Evolutionary conservation across 2,888 invertebrate species (phyloP).

Genomic region (Patella pellucida): DNA sequence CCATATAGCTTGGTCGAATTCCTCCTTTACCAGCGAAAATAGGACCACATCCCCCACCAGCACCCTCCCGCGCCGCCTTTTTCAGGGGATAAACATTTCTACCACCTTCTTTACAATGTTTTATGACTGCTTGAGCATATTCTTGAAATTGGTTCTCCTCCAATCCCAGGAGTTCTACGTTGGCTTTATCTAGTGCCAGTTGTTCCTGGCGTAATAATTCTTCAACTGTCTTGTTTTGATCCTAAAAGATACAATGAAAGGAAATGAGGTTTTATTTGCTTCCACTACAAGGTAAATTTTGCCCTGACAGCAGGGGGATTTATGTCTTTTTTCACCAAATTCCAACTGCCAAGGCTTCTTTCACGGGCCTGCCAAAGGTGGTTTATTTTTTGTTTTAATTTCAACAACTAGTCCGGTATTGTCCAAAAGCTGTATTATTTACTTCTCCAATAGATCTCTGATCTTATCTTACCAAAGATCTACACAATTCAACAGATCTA

Average conservation of each 20-base stretch:
- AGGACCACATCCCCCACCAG: constrained; percentile 68
- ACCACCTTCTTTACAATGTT: constrained; percentile 68
- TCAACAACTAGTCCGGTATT: too few species aligned
- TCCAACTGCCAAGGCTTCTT: too few species aligned
- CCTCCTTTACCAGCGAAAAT: constrained; percentile 67
- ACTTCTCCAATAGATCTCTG: too few species aligned
- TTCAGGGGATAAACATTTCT: constrained; percentile 68
- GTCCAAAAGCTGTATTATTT: too few species aligned
- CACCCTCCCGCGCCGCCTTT: constrained; percentile 64
- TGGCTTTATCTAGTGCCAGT: constrained; percentile 60
- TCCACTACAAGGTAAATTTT: too few species aligned
- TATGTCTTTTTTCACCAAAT: too few species aligned
- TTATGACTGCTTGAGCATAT: constrained; percentile 67
- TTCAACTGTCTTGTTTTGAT: constrained; percentile 39
- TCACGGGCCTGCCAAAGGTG: too few species aligned
- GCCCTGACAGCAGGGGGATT: too few species aligned
- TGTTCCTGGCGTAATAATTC: constrained; percentile 43
- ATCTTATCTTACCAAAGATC: too few species aligned
- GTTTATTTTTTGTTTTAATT: too few species aligned
- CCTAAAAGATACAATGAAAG: constrained; percentile 26
- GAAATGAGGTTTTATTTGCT: too few species aligned
- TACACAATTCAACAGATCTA: too few species aligned
- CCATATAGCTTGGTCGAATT: constrained; percentile 69
- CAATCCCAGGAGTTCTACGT: constrained; percentile 60
- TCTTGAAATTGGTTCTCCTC: constrained; percentile 71